phyloP scores from a whole-genome alignment of 1,140 invertebrate species.

The Cheumatopsyche charites region DNA sequence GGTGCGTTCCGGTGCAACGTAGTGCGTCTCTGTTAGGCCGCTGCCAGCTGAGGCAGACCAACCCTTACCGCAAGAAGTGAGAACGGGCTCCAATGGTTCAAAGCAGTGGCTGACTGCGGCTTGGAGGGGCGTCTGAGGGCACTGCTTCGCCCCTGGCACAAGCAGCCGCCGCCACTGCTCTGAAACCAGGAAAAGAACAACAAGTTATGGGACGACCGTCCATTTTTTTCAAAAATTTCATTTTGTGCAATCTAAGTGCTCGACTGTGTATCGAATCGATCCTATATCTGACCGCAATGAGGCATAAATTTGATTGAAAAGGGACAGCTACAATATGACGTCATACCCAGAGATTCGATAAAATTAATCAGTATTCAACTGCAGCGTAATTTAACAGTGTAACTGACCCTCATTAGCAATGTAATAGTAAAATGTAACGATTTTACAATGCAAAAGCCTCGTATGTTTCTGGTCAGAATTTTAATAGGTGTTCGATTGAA shows the following conservation, averaged over 20 bases:
- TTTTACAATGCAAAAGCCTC: no score
- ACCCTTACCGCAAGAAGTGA: constrained; percentile 60
- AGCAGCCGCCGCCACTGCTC: constrained; percentile 64
- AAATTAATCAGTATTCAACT: no score
- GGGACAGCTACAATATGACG: no score
- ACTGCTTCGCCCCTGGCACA: constrained; percentile 58
- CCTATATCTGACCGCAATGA: no score
- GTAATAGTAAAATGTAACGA: no score
- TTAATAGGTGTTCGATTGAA: no score
- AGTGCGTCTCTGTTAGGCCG: neutral
- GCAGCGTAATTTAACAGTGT: no score
- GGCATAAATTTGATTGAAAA: no score
- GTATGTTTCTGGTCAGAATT: no score
- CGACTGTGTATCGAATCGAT: neutral
- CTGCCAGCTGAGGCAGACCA: constrained; percentile 56
- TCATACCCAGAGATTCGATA: no score
- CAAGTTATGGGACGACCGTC: constrained; percentile 9
- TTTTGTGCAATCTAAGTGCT: neutral
- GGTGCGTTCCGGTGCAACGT: no score
- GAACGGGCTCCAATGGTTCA: constrained; percentile 64
- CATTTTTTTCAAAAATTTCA: neutral
- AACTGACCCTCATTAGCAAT: no score
- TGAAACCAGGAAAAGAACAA: constrained; percentile 61
- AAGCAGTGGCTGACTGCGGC: constrained; percentile 63
- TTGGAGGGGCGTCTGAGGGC: constrained; percentile 54